phyloP scores from a whole-genome alignment of 2,113 vertebrate genomes.

The Lamprotornis superbus region DNA sequence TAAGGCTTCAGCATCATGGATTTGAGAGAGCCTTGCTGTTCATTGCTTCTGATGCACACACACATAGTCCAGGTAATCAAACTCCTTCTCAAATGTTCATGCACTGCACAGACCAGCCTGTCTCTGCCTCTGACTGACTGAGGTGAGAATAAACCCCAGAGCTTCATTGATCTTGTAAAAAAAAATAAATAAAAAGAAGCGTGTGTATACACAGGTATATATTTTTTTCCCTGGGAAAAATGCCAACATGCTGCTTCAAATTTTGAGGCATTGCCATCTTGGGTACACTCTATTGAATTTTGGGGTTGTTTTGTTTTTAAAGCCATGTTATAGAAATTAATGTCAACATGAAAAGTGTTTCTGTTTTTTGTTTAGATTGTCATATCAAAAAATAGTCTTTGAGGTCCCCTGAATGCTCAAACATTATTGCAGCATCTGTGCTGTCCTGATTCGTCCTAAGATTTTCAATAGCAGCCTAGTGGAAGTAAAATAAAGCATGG shows the following conservation, averaged over 20 bases:
- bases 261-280: slow-evolving; percentile 27
- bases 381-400: slow-evolving; percentile 17
- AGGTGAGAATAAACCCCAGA: background rate
- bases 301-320: slow-evolving; percentile 29
- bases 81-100: background rate
- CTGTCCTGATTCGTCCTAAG: background rate
- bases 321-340: slow-evolving; percentile 26
- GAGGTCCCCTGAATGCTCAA: background rate
- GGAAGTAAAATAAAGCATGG: background rate
- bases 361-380: background rate
- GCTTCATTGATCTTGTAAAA: background rate
- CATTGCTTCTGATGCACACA: background rate
- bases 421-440: background rate
- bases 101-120: background rate
- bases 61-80: background rate
- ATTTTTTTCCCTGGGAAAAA: background rate
- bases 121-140: background rate
- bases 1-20: background rate
- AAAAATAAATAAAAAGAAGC: background rate
- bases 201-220: background rate
- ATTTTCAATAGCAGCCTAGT: background rate
- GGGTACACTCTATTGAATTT: slow-evolving; percentile 16
- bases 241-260: slow-evolving; percentile 5
- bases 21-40: background rate
- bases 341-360: background rate